These are phyloP conservation scores for Aphodius granarius DNA, from an alignment of 2,888 invertebrate species.

Conservation along the genomic window DNA sequence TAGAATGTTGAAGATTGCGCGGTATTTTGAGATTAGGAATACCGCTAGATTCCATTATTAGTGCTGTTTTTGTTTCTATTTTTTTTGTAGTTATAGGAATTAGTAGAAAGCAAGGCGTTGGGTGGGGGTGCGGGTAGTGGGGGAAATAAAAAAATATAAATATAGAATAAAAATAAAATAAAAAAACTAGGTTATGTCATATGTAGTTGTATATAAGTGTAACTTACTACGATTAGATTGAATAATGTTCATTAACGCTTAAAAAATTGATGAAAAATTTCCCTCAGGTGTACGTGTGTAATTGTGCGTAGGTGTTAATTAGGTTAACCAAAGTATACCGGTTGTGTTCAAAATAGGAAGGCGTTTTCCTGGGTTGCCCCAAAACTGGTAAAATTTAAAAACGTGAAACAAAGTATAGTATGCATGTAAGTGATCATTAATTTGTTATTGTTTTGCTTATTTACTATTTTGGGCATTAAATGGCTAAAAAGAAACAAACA, in stretches of 20 bases:
- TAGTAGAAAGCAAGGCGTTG: not conserved
- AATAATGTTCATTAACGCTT: not conserved
- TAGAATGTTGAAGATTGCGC: conserved; percentile 22
- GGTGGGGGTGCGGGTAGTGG: not conserved
- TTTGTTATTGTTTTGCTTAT: not conserved
- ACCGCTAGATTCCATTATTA: conserved; percentile 17
- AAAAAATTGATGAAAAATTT: not conserved
- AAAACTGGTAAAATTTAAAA: not conserved
- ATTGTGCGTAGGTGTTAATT: not conserved
- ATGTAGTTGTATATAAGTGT: not conserved
- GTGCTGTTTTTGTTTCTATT: not conserved
- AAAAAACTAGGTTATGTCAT: not conserved
- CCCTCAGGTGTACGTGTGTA: not conserved
- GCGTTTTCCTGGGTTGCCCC: conserved; percentile 1
- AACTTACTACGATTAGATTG: not conserved
- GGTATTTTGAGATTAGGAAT: not conserved
- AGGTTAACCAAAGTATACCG: not conserved
- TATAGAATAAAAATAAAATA: not conserved
- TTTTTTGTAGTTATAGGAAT: not conserved
- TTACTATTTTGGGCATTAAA: conserved; percentile 8
- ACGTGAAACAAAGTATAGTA: not conserved
- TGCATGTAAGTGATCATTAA: not conserved
- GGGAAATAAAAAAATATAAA: not conserved
- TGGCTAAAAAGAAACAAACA: not conserved
- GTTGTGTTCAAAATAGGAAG: conserved; percentile 8